Evolutionary conservation across 2,113 vertebrate genomes (phyloP), one percentile per base, ranked within the genome.

Genomic region (Sciurus niger): DNA sequence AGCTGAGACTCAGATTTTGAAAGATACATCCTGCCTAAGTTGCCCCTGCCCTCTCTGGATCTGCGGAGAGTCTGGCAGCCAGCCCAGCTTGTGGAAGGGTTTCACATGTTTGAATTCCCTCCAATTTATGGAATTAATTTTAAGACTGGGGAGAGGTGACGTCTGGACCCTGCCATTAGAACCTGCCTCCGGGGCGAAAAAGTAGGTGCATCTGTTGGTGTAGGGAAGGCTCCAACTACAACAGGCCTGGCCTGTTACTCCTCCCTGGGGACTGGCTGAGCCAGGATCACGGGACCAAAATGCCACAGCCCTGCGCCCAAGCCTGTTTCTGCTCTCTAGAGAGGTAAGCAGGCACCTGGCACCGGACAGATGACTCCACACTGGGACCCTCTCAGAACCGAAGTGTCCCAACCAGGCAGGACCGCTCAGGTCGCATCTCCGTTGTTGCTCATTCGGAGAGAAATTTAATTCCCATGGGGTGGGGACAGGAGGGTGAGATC

Each of bases 61-160:
- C 85, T 63, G 25, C 46, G 18, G 37, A 43, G 77, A 89, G 78
- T 7, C 73, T 88, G 96, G 16, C 6, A 28, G 20, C 0, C 0
- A 43, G 79, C 86, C 85, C 80, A 78, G 8, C 24, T 70, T 77
- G 9, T 28, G 40, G 51, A 89, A 43, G 84, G 53, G n/a, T 25
- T 72, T 60, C 77, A 7, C 0, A 40, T 83, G 4, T 93, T 89
- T 48, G 9, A n/a, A 88, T 96, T 94, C 89, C 28, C 63, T 97
- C 2, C 79, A 0, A 79, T 91, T 97, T 63, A 79, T 90, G 68
- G 89, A 67, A 82, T 7, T 60, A n/a, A 32, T 40, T 94, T 76
- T 10, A 70, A 96, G 95, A 74, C 28, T 28, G 22, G 30, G 53
- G 43, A 46, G 70, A 40, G 70, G 34, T n/a, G 34, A 55, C 32